Base-by-base conservation (phyloP, 2,113 vertebrate genomes). In the Raja brachyura region DNA sequence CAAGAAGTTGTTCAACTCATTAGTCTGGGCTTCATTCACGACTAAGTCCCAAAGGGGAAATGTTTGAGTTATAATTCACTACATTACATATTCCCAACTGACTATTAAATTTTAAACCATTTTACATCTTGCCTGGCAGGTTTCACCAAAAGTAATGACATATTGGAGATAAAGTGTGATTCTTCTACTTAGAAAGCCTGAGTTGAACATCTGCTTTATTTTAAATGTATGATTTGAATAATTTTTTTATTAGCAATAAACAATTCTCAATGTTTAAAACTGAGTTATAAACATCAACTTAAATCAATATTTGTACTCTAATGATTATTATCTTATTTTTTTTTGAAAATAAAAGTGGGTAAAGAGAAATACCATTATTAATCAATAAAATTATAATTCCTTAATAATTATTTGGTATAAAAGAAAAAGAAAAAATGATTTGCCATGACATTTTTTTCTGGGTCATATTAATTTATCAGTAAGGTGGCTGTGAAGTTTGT, bases 81-180 rank as follows among this genome's bases (percentile, higher is more conserved):
- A n/a, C 83, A 88, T 6, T n/a, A 31, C 59, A 88, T 28, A 63
- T 28, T 88, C 59, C 59, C 61, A 11, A 31, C 20, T 88, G 56
- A 88, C 61, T 4, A 10, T 66, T 0, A 63, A 88, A 63, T 59
- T 63, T 88, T 88, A 88, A 88, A 63, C 28, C n/a, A 88, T 59
- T 88, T 88, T 88, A 63, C 56, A 88, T 88, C 83, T 88, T 63
- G 59, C 83, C 8, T 16, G 83, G 28, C 83, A 86, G 59, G 28
- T 88, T 88, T 88, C 63, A 61, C n/a, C 59, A 88, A 61, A 63
- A 88, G 83, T 59, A 88, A 88, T n/a, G 56, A 63, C 56, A 86
- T 63, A 63, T 25, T 7, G 28, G 56, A n/a, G 59, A 86, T 86
- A 86, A 63, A 86, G 28, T n/a, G 56, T 86, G 56, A 28, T 54